Evolutionary conservation across 2,888 invertebrate genomes (phyloP).

Genomic region (Cordilura impudica): DNA sequence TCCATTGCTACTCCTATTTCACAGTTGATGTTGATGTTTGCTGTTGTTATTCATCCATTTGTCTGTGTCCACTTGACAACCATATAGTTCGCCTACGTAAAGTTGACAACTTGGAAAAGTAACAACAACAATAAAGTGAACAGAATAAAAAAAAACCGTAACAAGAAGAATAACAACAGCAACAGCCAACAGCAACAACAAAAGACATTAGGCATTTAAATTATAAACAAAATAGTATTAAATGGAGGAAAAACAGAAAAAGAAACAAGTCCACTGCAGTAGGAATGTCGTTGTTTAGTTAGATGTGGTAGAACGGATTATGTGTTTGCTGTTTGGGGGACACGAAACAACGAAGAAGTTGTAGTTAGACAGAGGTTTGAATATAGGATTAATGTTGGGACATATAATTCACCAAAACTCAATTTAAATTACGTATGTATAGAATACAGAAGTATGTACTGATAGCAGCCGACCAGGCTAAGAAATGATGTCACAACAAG

Average conservation of each 20-base stretch:
- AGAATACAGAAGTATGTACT: too few species aligned
- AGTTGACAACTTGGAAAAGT: constrained; percentile 51
- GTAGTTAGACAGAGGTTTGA: not conserved
- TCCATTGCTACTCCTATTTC: constrained; percentile 42
- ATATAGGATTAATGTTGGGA: too few species aligned
- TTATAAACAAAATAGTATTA: constrained; percentile 62
- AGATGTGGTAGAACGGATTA: constrained; percentile 45
- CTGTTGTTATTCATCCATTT: constrained; percentile 23
- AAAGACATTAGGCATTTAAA: constrained; percentile 54
- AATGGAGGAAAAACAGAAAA: constrained; percentile 27
- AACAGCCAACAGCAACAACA: constrained; percentile 15
- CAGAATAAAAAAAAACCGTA: constrained; percentile 25
- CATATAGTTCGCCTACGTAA: constrained; percentile 50
- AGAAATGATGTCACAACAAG: too few species aligned
- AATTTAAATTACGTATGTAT: too few species aligned
- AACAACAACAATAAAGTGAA: constrained; percentile 29
- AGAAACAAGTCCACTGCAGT: constrained; percentile 40
- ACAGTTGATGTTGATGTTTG: constrained; percentile 26
- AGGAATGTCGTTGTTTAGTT: constrained; percentile 49
- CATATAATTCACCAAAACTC: too few species aligned
- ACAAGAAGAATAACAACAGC: constrained; percentile 40
- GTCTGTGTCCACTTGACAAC: constrained; percentile 24
- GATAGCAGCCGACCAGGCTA: too few species aligned
- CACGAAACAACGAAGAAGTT: constrained; percentile 10
- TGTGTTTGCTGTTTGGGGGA: not conserved